Evolutionary conservation across 2,888 invertebrate genomes (phyloP), one percentile per base, ranked within the genome.

Genomic region (Hypselothyrea guttata): DNA sequence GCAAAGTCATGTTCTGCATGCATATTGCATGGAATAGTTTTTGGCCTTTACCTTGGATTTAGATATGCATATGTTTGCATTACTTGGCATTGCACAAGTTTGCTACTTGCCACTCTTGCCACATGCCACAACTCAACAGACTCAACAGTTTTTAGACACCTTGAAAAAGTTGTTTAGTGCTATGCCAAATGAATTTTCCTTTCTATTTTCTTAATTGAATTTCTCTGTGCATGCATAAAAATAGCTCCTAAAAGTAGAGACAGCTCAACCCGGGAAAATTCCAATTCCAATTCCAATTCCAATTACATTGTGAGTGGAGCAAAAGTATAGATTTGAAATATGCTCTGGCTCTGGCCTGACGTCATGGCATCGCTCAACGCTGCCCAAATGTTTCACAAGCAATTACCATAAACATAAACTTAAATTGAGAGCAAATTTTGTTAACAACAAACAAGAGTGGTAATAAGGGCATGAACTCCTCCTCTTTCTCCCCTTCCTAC

Each of bases 341-440:
- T 67, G 34, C 41, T 44, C 28, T 11, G n/a, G 41, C 33, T 82
- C 60, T 44, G 69, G 65, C 56, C 74, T 58, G 56, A 63, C 48
- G 49, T 51, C 27, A 33, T 40, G 22, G 28, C 9, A 22, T 18
- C 37, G 40, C 34, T 56, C 40, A 18, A 31, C 49, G 34, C 15
- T 35, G 5, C 16, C 4, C 9, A 56, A 81, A 63, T 68, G 66
- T 71, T 84, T 75, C 75, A 72, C 75, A 86, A 67, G 83, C 65
- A 68, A 85, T 84, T 86, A 79, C 58, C 76, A 71, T 79, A 86
- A 87, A 86, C 84, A 85, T 76, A 61, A 83, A 73, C 70, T 71
- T 48, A 51, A 86, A 87, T 84, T 75, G 66, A 71, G 64, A 71
- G 64, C 75, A 86, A 64, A 68, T 71, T 62, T 42, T 44, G 68